A percentile compares a stretch with the other conserved stretches of the same genome.
These are phyloP conservation scores for Heteromyza rotundicornis DNA, from an alignment of 2,888 invertebrate genomes.

Conservation along the genomic window DNA sequence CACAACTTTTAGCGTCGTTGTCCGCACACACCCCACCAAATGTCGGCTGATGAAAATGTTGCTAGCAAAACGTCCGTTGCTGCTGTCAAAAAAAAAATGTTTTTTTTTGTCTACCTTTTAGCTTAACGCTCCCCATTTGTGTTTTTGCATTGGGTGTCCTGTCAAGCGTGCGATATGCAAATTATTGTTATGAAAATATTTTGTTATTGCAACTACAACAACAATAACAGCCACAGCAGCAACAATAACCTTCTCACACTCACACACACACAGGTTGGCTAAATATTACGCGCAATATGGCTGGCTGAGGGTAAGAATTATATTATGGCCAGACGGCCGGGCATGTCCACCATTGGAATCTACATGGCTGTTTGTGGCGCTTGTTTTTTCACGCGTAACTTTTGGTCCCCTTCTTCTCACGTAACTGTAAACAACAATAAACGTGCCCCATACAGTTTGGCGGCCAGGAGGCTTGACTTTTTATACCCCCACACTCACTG, in stretches of 20 bases:
- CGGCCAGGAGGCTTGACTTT: no score
- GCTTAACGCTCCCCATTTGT: neutral
- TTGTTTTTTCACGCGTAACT: no score
- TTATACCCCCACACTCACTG: no score
- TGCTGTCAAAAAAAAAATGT: neutral
- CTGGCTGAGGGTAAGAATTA: no score
- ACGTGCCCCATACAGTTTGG: no score
- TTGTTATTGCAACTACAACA: constrained; percentile 32
- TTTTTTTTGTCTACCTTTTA: neutral
- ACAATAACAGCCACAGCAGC: no score
- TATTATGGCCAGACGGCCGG: no score
- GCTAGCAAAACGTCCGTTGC: neutral
- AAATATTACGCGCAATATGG: neutral
- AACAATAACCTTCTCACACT: constrained; percentile 35
- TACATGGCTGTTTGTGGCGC: no score
- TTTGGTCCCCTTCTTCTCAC: no score
- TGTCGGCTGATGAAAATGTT: neutral
- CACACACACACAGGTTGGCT: no score
- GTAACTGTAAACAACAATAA: neutral
- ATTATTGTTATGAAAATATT: constrained; percentile 34
- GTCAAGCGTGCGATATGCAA: constrained; percentile 2
- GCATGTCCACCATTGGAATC: no score
- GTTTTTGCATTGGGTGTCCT: neutral
- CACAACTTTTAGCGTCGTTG: neutral
- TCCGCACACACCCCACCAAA: no score